Conservation (phyloP, 2,888 invertebrate genomes). For the Ferrisia virgata region DNA sequence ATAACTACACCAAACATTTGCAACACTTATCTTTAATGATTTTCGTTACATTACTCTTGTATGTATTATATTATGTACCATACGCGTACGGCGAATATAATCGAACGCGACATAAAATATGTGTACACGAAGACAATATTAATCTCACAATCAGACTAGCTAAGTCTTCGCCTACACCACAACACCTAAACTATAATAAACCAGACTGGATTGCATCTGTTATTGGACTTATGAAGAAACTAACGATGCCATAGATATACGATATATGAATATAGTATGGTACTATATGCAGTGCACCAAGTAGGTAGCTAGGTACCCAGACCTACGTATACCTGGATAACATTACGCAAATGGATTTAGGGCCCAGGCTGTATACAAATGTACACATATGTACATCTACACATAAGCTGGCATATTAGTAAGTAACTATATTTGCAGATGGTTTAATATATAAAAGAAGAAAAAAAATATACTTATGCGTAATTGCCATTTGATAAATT, state of each 20-base stretch:
- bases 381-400: neutral
- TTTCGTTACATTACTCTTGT: too few species aligned
- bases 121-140: neutral
- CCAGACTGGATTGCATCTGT: neutral
- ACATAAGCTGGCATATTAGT: too few species aligned
- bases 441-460: too few species aligned
- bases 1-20: too few species aligned
- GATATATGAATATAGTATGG: too few species aligned
- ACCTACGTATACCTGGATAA: neutral
- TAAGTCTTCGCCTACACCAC: neutral
- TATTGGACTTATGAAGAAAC: neutral
- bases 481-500: slow-evolving; percentile 30
- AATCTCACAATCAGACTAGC: too few species aligned
- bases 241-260: neutral
- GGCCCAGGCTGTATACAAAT: neutral
- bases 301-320: too few species aligned
- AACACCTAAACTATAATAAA: neutral
- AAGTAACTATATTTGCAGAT: slow-evolving; percentile 5
- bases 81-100: neutral
- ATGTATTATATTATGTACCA: too few species aligned
- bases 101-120: neutral
- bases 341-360: too few species aligned
- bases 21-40: too few species aligned
- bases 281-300: too few species aligned
- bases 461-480: neutral